Evolutionary conservation across 1,140 invertebrate genomes (phyloP).

Genomic region (Aporrectodea caliginosa): DNA sequence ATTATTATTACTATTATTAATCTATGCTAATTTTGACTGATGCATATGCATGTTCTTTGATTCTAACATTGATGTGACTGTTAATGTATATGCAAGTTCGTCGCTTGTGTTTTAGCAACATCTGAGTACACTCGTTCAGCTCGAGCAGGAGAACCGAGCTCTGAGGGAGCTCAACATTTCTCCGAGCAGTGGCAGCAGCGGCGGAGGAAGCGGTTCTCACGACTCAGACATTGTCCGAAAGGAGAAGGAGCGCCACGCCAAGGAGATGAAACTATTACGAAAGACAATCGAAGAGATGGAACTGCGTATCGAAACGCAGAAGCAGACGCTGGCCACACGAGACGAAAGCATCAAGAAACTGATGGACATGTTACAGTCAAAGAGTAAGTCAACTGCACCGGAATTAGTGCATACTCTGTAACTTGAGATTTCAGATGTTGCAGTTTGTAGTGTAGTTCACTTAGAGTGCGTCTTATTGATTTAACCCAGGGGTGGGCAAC

Average conservation of each 20-base stretch:
- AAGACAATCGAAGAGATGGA: constrained; percentile 70
- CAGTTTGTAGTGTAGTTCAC: too few species aligned
- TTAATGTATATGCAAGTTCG: too few species aligned
- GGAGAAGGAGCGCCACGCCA: constrained; percentile 67
- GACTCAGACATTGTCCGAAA: constrained; percentile 28
- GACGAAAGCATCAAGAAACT: constrained; percentile 98
- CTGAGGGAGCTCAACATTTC: constrained; percentile 20
- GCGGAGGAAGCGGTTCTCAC: constrained; percentile 8
- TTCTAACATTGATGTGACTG: too few species aligned
- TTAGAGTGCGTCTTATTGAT: too few species aligned
- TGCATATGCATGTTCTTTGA: too few species aligned
- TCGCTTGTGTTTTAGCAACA: constrained; percentile 18
- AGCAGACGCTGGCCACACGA: constrained; percentile 88
- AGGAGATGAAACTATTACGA: constrained; percentile 85
- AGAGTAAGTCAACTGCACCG: too few species aligned
- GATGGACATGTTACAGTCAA: constrained; percentile 95
- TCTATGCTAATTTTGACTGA: too few species aligned
- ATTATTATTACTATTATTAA: too few species aligned
- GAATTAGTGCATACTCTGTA: too few species aligned
- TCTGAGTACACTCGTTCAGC: constrained; percentile 4
- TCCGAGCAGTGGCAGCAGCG: background rate
- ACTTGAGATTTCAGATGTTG: too few species aligned
- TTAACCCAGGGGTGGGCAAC: too few species aligned
- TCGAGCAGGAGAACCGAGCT: constrained; percentile 25
- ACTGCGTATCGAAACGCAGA: constrained; percentile 93